These are phyloP conservation scores for Altica lythri DNA, from an alignment of 2,888 invertebrate species.

Conservation along the genomic window DNA sequence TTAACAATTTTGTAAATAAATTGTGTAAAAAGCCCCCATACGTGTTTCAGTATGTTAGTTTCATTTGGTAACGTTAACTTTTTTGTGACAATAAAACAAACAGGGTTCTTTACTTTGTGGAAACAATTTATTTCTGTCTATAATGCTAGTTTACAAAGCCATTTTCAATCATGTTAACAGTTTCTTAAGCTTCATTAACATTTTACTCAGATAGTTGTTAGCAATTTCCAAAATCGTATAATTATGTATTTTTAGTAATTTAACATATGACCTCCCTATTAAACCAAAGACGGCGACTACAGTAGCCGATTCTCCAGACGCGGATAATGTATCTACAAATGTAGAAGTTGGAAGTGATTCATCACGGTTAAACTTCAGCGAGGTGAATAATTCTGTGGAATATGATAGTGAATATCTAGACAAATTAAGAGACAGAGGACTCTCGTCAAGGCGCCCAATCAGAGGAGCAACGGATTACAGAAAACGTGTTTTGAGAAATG, in stretches of 20 bases:
- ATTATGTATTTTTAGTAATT: conserved; percentile 11
- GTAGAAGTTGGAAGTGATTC: conserved; percentile 49
- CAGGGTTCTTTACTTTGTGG: too few species aligned
- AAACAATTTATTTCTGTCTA: too few species aligned
- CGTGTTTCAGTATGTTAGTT: too few species aligned
- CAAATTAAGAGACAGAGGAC: conserved; percentile 22
- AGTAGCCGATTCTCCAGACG: conserved; percentile 37
- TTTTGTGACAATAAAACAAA: too few species aligned
- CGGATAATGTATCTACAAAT: conserved; percentile 45
- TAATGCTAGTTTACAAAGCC: too few species aligned
- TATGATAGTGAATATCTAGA: conserved; percentile 34
- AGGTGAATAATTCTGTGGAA: conserved; percentile 32
- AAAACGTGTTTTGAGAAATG: conserved; percentile 38
- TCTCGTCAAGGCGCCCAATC: conserved; percentile 45
- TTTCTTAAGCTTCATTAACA: too few species aligned
- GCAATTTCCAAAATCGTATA: too few species aligned
- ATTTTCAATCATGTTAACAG: too few species aligned
- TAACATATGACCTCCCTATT: conserved; percentile 6
- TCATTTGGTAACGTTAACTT: too few species aligned
- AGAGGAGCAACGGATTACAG: conserved; percentile 43
- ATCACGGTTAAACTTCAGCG: conserved; percentile 46
- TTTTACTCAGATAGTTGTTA: too few species aligned
- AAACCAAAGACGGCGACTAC: conserved; percentile 30
- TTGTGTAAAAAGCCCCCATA: too few species aligned
- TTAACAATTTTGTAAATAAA: too few species aligned